Conservation (phyloP, 1,140 invertebrate species). For the Monochamus saltuarius region DNA sequence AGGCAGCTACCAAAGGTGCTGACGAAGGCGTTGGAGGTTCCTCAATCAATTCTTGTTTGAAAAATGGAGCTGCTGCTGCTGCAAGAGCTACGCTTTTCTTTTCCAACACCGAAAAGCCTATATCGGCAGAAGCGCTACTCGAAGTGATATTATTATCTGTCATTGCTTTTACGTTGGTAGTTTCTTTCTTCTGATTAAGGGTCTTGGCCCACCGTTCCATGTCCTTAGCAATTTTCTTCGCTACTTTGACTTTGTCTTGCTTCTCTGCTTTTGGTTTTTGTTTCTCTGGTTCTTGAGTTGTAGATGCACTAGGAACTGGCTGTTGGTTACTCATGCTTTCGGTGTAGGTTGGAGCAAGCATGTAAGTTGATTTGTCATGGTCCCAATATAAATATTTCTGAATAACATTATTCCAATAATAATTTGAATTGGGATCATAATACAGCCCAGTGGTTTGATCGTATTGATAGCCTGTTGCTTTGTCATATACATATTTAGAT, state of each 20-base stretch:
- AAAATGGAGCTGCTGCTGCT: conserved; percentile 18
- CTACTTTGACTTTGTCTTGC: conserved; percentile 93
- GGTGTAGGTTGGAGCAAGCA: conserved; percentile 63
- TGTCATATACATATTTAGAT: conserved; percentile 90
- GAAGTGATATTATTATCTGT: conserved; percentile 31
- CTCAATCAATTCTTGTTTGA: conserved; percentile 31
- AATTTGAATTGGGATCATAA: conserved; percentile 93
- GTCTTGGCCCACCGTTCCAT: conserved; percentile 91
- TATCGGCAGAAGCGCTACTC: conserved; percentile 74
- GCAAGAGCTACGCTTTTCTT: conserved; percentile 54
- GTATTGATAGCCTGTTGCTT: conserved; percentile 95
- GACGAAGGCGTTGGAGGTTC: conserved; percentile 24
- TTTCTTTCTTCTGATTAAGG: conserved; percentile 95
- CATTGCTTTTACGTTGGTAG: conserved; percentile 39
- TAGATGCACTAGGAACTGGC: conserved; percentile 27
- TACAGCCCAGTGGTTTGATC: conserved; percentile 91
- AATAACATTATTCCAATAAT: conserved; percentile 88
- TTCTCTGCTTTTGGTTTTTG: conserved; percentile 65
- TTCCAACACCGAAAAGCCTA: conserved; percentile 85
- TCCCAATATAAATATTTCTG: conserved; percentile 97
- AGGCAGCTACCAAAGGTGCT: conserved; percentile 70
- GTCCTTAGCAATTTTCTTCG: conserved; percentile 93
- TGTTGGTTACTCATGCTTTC: conserved; percentile 30
- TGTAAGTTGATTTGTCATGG: conserved; percentile 75
- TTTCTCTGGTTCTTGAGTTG: conserved; percentile 50